Conservation (phyloP, 92 coral and sea anemone genomes). For the Scolanthus callimorphus region DNA sequence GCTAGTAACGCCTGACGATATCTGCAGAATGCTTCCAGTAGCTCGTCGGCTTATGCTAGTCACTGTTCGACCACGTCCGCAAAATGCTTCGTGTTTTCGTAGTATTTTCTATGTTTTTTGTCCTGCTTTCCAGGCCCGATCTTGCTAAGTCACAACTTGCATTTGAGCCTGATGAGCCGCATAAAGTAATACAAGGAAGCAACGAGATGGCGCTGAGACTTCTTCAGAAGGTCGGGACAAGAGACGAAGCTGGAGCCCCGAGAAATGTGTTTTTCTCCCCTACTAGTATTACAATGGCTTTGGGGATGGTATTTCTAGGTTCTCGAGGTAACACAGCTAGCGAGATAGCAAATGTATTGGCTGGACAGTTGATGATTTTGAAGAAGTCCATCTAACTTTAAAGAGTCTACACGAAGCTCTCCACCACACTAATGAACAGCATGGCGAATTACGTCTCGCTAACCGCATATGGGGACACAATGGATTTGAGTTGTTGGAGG, state of each 20-base stretch:
- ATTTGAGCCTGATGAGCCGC: too few relatives aligned
- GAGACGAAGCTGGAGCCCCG: conserved; percentile 12
- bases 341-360: conserved; percentile 61
- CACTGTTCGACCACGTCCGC: too few relatives aligned
- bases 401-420: conserved; percentile 73
- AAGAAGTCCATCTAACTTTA: conserved; percentile 58
- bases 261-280: conserved; percentile 79
- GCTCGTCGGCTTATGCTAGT: too few relatives aligned
- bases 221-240: conserved; percentile 18
- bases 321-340: conserved; percentile 64
- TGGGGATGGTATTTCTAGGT: conserved; percentile 84
- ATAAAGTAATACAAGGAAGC: conserved; percentile 4
- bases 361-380: conserved; percentile 54
- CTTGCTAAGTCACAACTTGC: too few relatives aligned
- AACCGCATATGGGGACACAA: conserved; percentile 87
- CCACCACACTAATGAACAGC: conserved; percentile 24
- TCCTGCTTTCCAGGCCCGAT: too few relatives aligned
- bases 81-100: not conserved
- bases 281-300: conserved; percentile 66
- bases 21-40: too few relatives aligned
- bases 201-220: conserved; percentile 54
- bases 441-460: conserved; percentile 60
- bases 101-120: not conserved
- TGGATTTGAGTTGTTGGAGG: conserved; percentile 34
- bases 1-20: conserved; percentile 33